Base-by-base conservation (phyloP, 2,888 invertebrate species). In the Rhaphigaster nebulosa region DNA sequence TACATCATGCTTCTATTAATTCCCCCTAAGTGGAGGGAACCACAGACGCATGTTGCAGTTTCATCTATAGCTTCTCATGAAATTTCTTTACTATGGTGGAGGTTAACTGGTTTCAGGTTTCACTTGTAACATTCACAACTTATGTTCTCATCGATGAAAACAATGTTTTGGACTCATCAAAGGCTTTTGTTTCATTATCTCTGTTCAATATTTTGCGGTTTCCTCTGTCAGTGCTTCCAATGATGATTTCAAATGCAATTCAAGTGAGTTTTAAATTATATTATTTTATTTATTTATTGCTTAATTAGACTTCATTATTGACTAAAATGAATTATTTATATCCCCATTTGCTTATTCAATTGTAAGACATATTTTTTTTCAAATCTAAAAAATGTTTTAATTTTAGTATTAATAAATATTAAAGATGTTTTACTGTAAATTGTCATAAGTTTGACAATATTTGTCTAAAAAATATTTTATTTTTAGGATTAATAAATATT, bases 141-240 rank as follows among this genome's bases (percentile, higher is more conserved):
- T 98, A 96, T 95, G 97, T 98, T 93, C 95, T 98, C 94, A 95
- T 97, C 93, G 97, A 97, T 94, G 96, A 96, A 93, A 96, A 95
- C 91, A 96, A 98, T 94, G 95, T 96, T 92, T 95, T 99, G 94
- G 97, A 98, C 94, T 97, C 98, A 93, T 95, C 96, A 94, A 98
- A 96, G 94, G 99, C 99, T 93, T 99, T 99, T 89, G 98, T 99
- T 93, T 97, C 99, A 93, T 95, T 99, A 93, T 97, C 99, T 94
- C 96, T 99, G 94, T 98, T 99, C 96, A 99, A 99, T 95, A 98
- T 99, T 93, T 96, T 99, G 93, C 96, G 99, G 94, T 98, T 98
- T 94, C 99, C 99, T 93, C 96, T 99, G 94, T 97, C 98, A 94
- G 97, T 99, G 97, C 96, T 98, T 94, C 98, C 99, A 94, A 98